A percentile compares a stretch with the other conserved stretches of the same genome.
Evolutionary conservation across 2,797 vertebrate species (phyloP).

Genomic region (Galago senegalensis): DNA sequence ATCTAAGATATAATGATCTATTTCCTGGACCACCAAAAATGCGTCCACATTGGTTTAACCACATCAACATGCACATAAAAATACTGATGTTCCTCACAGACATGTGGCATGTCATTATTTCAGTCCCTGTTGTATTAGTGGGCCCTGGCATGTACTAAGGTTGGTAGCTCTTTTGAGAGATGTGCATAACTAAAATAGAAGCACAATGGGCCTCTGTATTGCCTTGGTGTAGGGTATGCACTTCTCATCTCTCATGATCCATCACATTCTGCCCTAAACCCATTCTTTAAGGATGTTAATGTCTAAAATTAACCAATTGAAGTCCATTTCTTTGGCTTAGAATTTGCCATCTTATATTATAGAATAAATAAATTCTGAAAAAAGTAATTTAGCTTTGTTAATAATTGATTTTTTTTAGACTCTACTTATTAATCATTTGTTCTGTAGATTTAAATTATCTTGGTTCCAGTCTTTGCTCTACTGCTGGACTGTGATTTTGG

Average conservation of each 20-base stretch:
- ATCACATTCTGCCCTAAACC: background rate
- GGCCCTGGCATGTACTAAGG: background rate
- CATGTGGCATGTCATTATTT: background rate
- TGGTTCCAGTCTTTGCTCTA: background rate
- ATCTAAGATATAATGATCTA: background rate
- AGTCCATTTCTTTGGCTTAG: background rate
- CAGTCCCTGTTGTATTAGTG: background rate
- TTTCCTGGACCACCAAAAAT: background rate
- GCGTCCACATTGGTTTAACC: background rate
- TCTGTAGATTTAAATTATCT: background rate
- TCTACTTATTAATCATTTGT: background rate
- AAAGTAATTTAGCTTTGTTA: background rate
- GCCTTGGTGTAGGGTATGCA: rapidly evolving
- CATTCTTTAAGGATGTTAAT: background rate
- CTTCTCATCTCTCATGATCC: background rate
- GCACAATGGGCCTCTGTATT: background rate
- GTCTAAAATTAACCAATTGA: background rate
- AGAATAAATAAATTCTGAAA: background rate
- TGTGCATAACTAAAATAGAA: background rate
- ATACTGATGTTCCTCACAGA: too few species aligned
- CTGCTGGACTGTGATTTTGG: background rate
- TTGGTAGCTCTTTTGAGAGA: background rate
- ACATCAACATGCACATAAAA: background rate
- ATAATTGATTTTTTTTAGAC: background rate
- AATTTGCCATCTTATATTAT: background rate